phyloP scores from a whole-genome alignment of 2,888 invertebrate species.

The Atrina japonica region DNA sequence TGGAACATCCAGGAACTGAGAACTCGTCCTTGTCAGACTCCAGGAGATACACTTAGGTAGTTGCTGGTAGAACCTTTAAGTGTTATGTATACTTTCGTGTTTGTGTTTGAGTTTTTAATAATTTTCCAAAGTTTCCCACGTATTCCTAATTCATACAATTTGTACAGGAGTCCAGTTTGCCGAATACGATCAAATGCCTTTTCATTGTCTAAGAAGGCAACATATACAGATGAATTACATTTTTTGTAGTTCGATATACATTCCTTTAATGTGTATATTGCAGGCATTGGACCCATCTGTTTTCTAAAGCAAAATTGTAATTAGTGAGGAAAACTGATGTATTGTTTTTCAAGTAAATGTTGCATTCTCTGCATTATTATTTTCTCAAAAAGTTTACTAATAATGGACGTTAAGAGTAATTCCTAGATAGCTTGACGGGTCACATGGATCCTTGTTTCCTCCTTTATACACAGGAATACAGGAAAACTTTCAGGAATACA shows the following conservation, averaged over 20 bases:
- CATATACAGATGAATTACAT: background rate
- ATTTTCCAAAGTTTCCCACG: constrained; percentile 20
- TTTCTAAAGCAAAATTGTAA: constrained; percentile 20
- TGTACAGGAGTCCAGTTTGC: constrained; percentile 20
- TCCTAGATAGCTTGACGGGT: constrained; percentile 21
- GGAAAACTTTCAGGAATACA: constrained; percentile 5
- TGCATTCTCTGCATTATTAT: constrained; percentile 8
- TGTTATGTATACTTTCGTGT: constrained; percentile 1
- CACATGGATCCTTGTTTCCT: constrained; percentile 10
- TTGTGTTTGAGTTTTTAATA: constrained; percentile 4
- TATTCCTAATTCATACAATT: constrained; percentile 21
- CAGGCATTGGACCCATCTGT: constrained; percentile 5
- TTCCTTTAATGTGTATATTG: constrained; percentile 16
- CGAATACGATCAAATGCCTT: constrained; percentile 26
- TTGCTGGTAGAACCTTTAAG: constrained; percentile 6
- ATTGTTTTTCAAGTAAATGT: background rate
- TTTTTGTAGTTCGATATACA: constrained; percentile 7
- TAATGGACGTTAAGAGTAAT: constrained; percentile 24
- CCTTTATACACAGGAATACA: constrained; percentile 18
- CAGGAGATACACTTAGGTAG: background rate
- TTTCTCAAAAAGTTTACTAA: constrained; percentile 20
- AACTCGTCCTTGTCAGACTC: constrained; percentile 17
- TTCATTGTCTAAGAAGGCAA: constrained; percentile 25
- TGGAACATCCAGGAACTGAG: constrained; percentile 23
- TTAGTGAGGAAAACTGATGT: background rate